Evolutionary conservation across 1,140 invertebrate genomes (phyloP), one percentile per base, ranked within the genome.

Genomic region (Drosophila guanche): DNA sequence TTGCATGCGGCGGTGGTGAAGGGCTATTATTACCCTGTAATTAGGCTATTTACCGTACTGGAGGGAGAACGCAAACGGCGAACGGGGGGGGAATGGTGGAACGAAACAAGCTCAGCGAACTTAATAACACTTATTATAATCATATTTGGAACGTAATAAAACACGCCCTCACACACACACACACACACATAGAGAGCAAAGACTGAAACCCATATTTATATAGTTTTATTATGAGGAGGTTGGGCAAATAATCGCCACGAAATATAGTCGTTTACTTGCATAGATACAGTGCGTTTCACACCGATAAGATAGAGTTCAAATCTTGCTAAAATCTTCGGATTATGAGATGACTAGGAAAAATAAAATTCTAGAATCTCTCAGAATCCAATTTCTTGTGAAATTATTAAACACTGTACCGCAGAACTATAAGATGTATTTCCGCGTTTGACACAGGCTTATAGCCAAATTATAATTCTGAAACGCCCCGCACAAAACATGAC

Each of bases 71-170:
- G 16, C 16, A 20, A 20, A 20, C 16, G 1, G 16, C 16, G 0
- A 42, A 42, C 41, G 45, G 29, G 52, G 29, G 52, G 41, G 29
- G 16, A 14, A 51, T 10, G 10, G 7, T 4, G 2, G 29, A 54
- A 47, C 37, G 27, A 48, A 54, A 72, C 29, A 48, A 68, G 56
- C 57, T 62, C 45, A 47, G 12, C 47, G 55, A 55, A 53, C 37
- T 50, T 84, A 84, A 84, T 84, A 68, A 85, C 62, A 68, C 55
- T 46, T 51, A 85, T 84, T 84, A 72, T 58, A 42, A 42, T 53
- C 76, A 73, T 73, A 84, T 86, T 80, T 85, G 72, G 81, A 61
- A 80, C 62, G 76, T 56, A 66, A 79, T 67, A 60, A 85, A 58
- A 51, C 37, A 58, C 62, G 66, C 71, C 78, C 61, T 68, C 66